These are phyloP conservation scores for Falco concolor DNA, from an alignment of 2,797 vertebrate species.

Conservation along the genomic window DNA sequence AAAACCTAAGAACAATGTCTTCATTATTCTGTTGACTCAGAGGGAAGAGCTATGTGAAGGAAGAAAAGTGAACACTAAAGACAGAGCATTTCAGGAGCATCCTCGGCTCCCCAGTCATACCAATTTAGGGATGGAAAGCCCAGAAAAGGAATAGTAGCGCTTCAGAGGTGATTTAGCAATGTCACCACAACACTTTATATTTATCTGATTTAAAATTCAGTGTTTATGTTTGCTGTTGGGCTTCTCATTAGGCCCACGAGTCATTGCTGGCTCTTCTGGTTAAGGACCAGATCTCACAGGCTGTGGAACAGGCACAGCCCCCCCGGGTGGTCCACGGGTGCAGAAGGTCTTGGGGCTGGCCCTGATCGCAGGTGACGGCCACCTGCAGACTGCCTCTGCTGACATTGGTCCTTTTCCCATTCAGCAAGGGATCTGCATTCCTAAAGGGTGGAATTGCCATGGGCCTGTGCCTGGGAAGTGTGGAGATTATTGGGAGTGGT, in stretches of 20 bases:
- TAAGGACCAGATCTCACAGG: not conserved
- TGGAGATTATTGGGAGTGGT: accelerated
- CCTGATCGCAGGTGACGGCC: not conserved
- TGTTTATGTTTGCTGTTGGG: not conserved
- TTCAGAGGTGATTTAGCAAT: not conserved
- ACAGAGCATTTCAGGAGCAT: not conserved
- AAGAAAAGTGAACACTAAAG: not conserved
- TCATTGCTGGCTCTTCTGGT: not conserved
- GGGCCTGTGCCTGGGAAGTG: not conserved
- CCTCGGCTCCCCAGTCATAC: not conserved
- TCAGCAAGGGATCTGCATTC: not conserved
- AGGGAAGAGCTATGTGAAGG: not conserved
- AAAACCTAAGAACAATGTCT: not conserved
- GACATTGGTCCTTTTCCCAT: not conserved
- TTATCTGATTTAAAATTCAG: not conserved
- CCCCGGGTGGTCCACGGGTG: not conserved
- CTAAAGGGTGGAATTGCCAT: not conserved
- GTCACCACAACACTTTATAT: not conserved
- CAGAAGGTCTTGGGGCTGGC: not conserved
- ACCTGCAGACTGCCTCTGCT: not conserved
- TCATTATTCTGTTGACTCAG: constrained; percentile 56
- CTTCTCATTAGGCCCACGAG: not conserved
- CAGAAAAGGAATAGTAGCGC: not conserved
- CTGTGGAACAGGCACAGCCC: not conserved
- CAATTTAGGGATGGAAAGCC: not conserved